A percentile compares a stretch with the other conserved stretches of the same genome.
Evolutionary conservation across 1,140 invertebrate genomes (phyloP).

Genomic region (Heliconius eleuchia): DNA sequence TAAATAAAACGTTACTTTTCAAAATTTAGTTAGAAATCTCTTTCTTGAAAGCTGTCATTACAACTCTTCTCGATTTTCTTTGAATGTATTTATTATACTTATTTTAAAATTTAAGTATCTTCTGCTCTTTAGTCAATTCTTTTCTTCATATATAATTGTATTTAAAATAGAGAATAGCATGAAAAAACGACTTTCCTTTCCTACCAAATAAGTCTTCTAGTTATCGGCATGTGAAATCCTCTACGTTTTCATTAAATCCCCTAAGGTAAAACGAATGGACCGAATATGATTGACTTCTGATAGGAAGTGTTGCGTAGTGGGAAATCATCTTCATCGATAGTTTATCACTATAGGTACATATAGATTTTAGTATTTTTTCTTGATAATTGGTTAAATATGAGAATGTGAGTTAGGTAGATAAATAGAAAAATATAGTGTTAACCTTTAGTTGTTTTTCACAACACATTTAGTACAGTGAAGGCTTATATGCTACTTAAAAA

Average conservation of each 20-base stretch:
- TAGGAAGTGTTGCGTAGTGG: neutral
- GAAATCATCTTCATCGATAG: neutral
- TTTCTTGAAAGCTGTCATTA: too few relatives aligned
- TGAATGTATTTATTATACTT: too few relatives aligned
- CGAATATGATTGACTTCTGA: slow-evolving; percentile 34
- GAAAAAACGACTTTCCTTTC: neutral
- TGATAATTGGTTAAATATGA: neutral
- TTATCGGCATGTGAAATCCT: neutral
- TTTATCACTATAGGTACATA: neutral
- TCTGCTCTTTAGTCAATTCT: neutral
- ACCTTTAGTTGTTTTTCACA: neutral
- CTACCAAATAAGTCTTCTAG: neutral
- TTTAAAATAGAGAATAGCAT: neutral
- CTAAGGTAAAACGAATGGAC: slow-evolving; percentile 42
- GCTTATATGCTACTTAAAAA: neutral
- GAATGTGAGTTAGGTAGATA: neutral
- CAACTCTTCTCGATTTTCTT: too few relatives aligned
- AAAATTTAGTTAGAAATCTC: neutral
- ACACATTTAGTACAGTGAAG: neutral
- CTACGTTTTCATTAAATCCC: neutral
- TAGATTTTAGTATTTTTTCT: neutral
- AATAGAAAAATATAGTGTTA: neutral
- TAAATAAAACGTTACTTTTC: neutral
- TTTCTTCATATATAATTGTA: neutral
- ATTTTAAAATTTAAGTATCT: too few relatives aligned